Base-by-base conservation (phyloP, 2,797 vertebrate genomes). In the Acipenser oxyrinchus region DNA sequence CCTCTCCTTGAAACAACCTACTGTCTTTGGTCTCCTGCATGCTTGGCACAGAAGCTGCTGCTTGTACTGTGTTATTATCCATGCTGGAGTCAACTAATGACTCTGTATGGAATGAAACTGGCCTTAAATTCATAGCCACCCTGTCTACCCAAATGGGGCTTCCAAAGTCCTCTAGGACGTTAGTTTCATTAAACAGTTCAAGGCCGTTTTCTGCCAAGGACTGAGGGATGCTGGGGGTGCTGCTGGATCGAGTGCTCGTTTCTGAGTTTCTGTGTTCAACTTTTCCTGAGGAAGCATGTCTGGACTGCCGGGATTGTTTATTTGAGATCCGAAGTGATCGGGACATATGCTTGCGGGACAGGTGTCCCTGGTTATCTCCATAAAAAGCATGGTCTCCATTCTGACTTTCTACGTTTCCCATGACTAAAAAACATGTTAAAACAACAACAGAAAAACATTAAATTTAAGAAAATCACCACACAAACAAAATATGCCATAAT, bases 361-460 rank as follows among this genome's bases (percentile, higher is more conserved):
- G 80, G 74, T 89, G 88, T 58, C 84, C 79, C 51, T 86, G 87
- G 73, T 87, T 88, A 57, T 94, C 91, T 11, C 88, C 84, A 0
- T 91, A 90, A 79, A 94, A 88, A 69, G 86, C 74, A 0, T 88
- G 90, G 77, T 94, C 93, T 73, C 92, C 93, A 73, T 92, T 93
- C 77, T 97, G 96, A 79, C 95, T 97, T 86, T 99, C 96, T 52
- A 92, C 90, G 18, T 99, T 99, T 76, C 96, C 96, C 96, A 99
- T 99, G 88, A 84, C 79, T 90, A 77, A 66, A 1, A 15, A 18
- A 62, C 87, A n/a, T 89, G 75, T 48, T 13, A 75, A 7, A 3
- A 53, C 77, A 1, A 10, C 57, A 6, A 60, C 1, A 10, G 50
- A 62, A 13, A 62, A n/a, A 66, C n/a, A 55, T 51, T 49, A 62